A percentile compares a stretch with the other conserved stretches of the same genome.
phyloP scores from a whole-genome alignment of 2,888 invertebrate genomes.

The Scaptomyza caliginosa region DNA sequence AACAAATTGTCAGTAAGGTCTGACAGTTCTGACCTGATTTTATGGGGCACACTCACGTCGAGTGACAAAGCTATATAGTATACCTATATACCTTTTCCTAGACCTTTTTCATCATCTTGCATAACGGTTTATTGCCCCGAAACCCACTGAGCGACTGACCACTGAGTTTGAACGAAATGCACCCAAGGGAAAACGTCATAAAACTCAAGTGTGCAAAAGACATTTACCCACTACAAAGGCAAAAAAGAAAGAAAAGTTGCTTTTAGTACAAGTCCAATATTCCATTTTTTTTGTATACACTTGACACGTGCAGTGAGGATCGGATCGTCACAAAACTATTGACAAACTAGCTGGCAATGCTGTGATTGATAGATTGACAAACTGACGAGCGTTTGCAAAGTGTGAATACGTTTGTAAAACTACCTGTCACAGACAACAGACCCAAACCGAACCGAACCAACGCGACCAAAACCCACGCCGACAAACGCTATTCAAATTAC shows the following conservation, averaged over 20 bases:
- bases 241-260: constrained; percentile 20
- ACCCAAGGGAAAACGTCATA: constrained; percentile 35
- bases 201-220: constrained; percentile 55
- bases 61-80: constrained; percentile 54
- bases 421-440: constrained; percentile 44
- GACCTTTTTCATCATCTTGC: constrained; percentile 56
- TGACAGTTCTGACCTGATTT: constrained; percentile 50
- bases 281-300: constrained; percentile 44
- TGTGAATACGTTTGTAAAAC: constrained; percentile 51
- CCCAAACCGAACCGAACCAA: not conserved
- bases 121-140: constrained; percentile 49
- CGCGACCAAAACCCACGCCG: constrained; percentile 43
- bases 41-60: constrained; percentile 9
- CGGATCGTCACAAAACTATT: constrained; percentile 39
- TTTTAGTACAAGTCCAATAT: constrained; percentile 22
- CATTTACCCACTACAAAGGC: constrained; percentile 3
- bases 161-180: constrained; percentile 50
- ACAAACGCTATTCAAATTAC: constrained; percentile 66
- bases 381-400: constrained; percentile 41
- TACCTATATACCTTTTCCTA: no score
- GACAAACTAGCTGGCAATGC: constrained; percentile 28
- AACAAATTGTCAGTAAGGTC: constrained; percentile 56
- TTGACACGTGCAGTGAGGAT: constrained; percentile 62
- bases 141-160: constrained; percentile 28
- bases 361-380: constrained; percentile 13